Evolutionary conservation across 1,140 invertebrate genomes (phyloP).

Genomic region (Conus ventricosus): DNA sequence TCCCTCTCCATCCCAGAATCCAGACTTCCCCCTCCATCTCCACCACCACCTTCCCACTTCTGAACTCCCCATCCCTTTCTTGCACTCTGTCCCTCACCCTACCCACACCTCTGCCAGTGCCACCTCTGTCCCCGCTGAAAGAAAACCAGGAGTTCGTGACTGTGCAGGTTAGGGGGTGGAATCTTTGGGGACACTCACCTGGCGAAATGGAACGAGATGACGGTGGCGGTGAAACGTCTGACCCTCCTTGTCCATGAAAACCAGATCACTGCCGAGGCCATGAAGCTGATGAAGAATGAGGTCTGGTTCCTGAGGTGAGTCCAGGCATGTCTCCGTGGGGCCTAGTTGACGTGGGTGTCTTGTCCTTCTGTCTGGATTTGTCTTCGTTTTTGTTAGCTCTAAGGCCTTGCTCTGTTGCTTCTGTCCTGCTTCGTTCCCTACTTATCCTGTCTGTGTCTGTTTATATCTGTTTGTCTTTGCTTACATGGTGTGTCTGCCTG

Average conservation of each 20-base stretch:
- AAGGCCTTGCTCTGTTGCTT: background rate
- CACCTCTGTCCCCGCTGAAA: no score
- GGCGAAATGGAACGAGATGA: conserved; percentile 62
- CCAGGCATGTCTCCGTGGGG: no score
- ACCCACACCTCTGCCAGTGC: no score
- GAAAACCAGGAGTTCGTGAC: background rate
- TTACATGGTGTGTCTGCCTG: background rate
- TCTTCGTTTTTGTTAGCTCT: background rate
- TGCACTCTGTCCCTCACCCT: no score
- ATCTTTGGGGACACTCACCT: conserved; percentile 71
- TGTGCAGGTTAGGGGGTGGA: conserved; percentile 68
- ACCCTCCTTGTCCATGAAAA: conserved; percentile 67
- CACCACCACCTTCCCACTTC: no score
- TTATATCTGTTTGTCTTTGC: background rate
- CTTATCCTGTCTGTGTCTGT: background rate
- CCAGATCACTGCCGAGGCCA: conserved; percentile 56
- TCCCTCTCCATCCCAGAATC: no score
- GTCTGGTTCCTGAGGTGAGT: conserved; percentile 58
- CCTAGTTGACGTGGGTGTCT: no score
- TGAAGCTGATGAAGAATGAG: conserved; percentile 62
- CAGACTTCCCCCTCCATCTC: no score
- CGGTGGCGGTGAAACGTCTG: conserved; percentile 68
- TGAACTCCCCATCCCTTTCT: no score
- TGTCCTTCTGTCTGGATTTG: background rate
- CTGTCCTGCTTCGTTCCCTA: background rate